phyloP scores from a whole-genome alignment of 2,797 vertebrate genomes.

The Cottoperca gobio region DNA sequence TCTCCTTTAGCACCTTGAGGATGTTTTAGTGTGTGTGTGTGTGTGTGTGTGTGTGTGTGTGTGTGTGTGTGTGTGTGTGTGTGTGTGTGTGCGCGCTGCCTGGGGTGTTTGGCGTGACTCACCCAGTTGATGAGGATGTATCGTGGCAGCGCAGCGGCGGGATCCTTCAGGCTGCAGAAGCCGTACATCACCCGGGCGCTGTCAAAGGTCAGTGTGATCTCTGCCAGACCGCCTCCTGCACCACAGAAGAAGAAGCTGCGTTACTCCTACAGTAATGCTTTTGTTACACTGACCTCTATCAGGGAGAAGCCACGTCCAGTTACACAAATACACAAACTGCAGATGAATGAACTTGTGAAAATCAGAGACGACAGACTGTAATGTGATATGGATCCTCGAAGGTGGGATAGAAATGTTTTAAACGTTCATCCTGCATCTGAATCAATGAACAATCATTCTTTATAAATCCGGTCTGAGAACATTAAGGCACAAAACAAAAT shows the following conservation, averaged over 20 bases:
- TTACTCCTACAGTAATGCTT: neutral
- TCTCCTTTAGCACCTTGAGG: neutral
- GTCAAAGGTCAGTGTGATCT: slow-evolving; percentile 93
- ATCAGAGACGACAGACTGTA: neutral
- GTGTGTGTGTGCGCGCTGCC: neutral
- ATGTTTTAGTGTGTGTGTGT: neutral
- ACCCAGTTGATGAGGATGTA: slow-evolving; percentile 99
- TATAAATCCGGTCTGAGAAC: slow-evolving; percentile 8
- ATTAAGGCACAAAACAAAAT: neutral
- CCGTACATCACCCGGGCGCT: slow-evolving; percentile 96
- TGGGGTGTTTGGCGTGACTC: slow-evolving; percentile 31
- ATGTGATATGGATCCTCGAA: neutral
- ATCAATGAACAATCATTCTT: neutral
- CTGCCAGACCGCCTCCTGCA: slow-evolving; percentile 92
- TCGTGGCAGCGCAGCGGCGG: slow-evolving; percentile 91
- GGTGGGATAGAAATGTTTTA: neutral
- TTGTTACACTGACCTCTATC: neutral
- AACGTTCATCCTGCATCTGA: neutral
- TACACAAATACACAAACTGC: neutral
- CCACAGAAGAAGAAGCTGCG: slow-evolving; percentile 10
- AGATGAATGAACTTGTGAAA: neutral
- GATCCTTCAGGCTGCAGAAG: slow-evolving; percentile 97
- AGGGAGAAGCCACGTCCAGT: no score
- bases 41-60: slow-evolving; percentile 2
- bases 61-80: neutral